Evolutionary conservation across 2,113 vertebrate species (phyloP), one percentile per base, ranked within the genome.

Genomic region (Pomatostomus ruficeps): DNA sequence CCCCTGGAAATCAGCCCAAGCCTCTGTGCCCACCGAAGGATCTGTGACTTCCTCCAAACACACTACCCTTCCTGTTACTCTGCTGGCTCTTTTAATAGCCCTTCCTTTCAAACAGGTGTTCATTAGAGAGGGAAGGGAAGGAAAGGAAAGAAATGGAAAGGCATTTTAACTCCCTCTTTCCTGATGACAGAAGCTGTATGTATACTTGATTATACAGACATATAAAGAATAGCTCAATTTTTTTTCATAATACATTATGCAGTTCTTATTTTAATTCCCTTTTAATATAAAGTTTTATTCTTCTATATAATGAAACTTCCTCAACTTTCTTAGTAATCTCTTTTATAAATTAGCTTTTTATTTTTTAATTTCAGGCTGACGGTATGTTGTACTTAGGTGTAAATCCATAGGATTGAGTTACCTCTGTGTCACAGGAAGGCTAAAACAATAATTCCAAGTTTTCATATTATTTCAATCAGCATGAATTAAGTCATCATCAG

Each of bases 51-150:
- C 96, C 95, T 95, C 71, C 46, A 67, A 74, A 85, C 0, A 1
- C 31, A 22, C 59, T 89, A 8, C 83, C 61, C 85, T 96, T 97
- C 95, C 96, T 96, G 85, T 96, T 93, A 46, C 93, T 85, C 81
- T 68, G 61, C 84, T 91, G 74, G 12, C 80, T 87, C 93, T 96
- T 96, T 97, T 89, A 93, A 88, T 95, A 97, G 91, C 78, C 75
- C 67, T 97, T 97, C 93, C 94, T 93, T 96, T 96, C 20, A 3
- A 79, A 45, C 94, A 96, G 93, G 96, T 96, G 88, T 90, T 95
- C 70, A 51, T 40, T 79, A 58, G 63, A 70, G 72, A 81, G 89
- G 63, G 72, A 76, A 87, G n/a, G n/a, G n/a, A 42, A 42, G 82
- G 72, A 91, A 86, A 57, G 57, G 20, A 80, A 89, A 88, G 89